Conservation (phyloP, 2,797 vertebrate species). For the Sebastes hubbsi region DNA sequence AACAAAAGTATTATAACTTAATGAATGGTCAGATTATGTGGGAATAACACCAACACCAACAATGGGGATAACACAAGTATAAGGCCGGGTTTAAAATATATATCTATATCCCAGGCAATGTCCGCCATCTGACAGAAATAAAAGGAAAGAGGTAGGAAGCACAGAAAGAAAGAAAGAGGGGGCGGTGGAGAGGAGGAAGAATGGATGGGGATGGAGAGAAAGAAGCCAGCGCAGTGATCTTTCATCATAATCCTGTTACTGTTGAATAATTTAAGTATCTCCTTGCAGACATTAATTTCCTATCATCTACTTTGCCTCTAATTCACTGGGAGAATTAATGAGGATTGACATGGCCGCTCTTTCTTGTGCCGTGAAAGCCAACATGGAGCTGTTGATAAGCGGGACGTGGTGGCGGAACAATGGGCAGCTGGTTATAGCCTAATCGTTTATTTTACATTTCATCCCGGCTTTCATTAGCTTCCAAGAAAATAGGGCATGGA, state of each 20-base stretch:
- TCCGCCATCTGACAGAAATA: slow-evolving; percentile 23
- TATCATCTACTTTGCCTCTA: slow-evolving; percentile 77
- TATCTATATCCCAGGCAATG: not conserved
- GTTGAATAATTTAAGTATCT: slow-evolving; percentile 81
- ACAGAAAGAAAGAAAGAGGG: slow-evolving; percentile 2
- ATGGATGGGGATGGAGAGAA: slow-evolving; percentile 38
- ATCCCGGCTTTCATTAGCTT: slow-evolving; percentile 50
- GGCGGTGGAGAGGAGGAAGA: slow-evolving; percentile 7
- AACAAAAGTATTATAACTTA: slow-evolving; percentile 14
- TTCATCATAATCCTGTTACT: slow-evolving; percentile 82
- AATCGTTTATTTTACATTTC: slow-evolving; percentile 64
- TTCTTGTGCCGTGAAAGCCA: slow-evolving; percentile 75
- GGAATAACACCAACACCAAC: not conserved
- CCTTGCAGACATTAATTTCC: slow-evolving; percentile 81
- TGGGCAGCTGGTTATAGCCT: slow-evolving; percentile 53
- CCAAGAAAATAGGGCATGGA: slow-evolving; percentile 32
- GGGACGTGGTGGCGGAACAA: slow-evolving; percentile 57
- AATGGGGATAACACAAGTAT: slow-evolving; percentile 23
- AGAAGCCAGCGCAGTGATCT: slow-evolving; percentile 66
- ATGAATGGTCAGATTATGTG: slow-evolving; percentile 5
- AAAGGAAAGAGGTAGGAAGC: slow-evolving; percentile 8
- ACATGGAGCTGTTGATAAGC: slow-evolving; percentile 75
- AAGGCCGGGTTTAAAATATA: slow-evolving; percentile 2
- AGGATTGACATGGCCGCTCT: slow-evolving; percentile 77
- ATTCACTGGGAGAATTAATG: slow-evolving; percentile 78